phyloP scores from a whole-genome alignment of 1,140 invertebrate genomes.

The Drosophila kepulauana region DNA sequence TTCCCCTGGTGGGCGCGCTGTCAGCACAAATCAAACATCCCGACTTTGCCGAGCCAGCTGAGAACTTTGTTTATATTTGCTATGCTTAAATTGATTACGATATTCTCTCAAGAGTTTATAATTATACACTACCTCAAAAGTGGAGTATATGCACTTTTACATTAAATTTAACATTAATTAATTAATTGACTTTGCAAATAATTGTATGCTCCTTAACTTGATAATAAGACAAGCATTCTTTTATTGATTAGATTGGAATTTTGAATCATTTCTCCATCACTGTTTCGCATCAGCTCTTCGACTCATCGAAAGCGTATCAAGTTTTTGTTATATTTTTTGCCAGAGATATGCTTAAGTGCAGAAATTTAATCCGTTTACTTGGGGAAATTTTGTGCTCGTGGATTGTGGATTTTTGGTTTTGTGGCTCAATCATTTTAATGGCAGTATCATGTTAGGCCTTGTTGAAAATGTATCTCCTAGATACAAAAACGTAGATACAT shows the following conservation, averaged over 20 bases:
- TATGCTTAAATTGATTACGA: slow-evolving; percentile 64
- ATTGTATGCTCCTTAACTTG: no score
- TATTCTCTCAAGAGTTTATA: slow-evolving; percentile 44
- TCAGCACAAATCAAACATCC: slow-evolving; percentile 55
- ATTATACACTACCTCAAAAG: slow-evolving; percentile 32
- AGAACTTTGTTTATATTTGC: slow-evolving; percentile 51
- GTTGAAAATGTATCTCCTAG: slow-evolving; percentile 50
- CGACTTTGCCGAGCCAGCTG: slow-evolving; percentile 32
- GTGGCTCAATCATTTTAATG: slow-evolving; percentile 77
- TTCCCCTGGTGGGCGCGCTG: neutral
- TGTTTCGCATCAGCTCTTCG: no score
- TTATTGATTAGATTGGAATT: no score
- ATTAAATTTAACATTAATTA: neutral
- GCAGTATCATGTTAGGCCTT: slow-evolving; percentile 73
- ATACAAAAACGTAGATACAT: slow-evolving; percentile 14
- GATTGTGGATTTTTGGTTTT: slow-evolving; percentile 71
- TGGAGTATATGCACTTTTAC: neutral
- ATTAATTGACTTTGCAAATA: no score
- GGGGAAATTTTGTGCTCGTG: slow-evolving; percentile 52
- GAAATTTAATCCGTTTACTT: slow-evolving; percentile 78
- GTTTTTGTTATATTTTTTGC: neutral
- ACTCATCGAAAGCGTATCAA: slow-evolving; percentile 10
- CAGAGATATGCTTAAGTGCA: slow-evolving; percentile 9
- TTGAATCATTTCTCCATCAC: no score
- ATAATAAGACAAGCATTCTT: no score